Percentiles rank a stretch among this genome's conserved stretches.
phyloP scores from a whole-genome alignment of 1,140 invertebrate genomes.

The Halictus rubicundus region DNA sequence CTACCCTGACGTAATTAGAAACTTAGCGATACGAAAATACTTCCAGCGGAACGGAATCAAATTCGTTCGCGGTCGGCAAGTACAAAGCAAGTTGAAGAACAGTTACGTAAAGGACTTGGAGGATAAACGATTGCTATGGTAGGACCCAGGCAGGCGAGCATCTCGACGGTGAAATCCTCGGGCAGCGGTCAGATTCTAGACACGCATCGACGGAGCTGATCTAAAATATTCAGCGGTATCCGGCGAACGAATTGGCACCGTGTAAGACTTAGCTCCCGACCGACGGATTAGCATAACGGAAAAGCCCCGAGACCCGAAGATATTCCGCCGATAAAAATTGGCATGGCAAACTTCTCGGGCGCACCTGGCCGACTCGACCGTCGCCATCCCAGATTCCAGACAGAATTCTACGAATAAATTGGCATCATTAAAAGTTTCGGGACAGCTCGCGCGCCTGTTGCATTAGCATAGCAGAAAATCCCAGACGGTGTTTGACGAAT shows the following conservation, averaged over 20 bases:
- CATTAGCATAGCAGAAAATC: slow-evolving; percentile 21
- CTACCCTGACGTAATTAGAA: not conserved
- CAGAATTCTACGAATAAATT: slow-evolving; percentile 45
- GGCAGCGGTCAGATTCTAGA: not conserved
- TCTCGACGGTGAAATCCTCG: too few relatives aligned
- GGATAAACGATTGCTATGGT: too few relatives aligned
- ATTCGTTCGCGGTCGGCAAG: too few relatives aligned
- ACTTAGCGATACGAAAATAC: not conserved
- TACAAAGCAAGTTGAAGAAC: too few relatives aligned
- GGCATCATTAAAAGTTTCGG: slow-evolving; percentile 43
- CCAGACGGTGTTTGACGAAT: slow-evolving; percentile 36
- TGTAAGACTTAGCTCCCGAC: not conserved
- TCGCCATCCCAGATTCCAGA: slow-evolving; percentile 12
- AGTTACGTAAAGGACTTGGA: too few relatives aligned
- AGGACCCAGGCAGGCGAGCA: too few relatives aligned
- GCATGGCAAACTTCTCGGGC: not conserved
- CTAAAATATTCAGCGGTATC: slow-evolving; percentile 18
- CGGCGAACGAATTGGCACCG: slow-evolving; percentile 3
- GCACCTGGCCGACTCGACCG: not conserved
- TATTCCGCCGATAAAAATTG: slow-evolving; percentile 23
- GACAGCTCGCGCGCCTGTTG: slow-evolving; percentile 3
- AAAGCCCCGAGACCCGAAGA: not conserved
- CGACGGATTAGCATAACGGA: not conserved
- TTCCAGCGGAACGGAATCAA: too few relatives aligned
- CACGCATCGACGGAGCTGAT: not conserved